These are phyloP conservation scores for Gasterosteus nipponicus DNA, from an alignment of 2,113 vertebrate species.

Conservation along the genomic window DNA sequence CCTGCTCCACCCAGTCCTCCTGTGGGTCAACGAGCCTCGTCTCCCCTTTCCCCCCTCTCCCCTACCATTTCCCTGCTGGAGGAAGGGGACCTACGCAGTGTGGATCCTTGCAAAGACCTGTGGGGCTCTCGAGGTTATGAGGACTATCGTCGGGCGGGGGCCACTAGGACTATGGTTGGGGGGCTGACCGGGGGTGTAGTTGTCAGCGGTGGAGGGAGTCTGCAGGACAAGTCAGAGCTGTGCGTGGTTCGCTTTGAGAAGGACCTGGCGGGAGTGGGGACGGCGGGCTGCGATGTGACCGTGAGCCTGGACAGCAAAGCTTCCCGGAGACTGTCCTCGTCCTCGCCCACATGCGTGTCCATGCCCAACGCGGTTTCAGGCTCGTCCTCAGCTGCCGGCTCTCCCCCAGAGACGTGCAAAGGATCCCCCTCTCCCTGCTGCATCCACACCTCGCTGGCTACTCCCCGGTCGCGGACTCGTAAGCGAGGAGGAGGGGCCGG, in stretches of 20 bases:
- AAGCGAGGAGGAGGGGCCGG: constrained; percentile 77
- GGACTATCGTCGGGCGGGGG: constrained; percentile 88
- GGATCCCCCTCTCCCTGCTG: constrained; percentile 83
- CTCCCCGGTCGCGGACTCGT: constrained; percentile 82
- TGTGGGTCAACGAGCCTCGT: constrained; percentile 69
- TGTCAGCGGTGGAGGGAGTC: constrained; percentile 69
- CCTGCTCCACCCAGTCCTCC: constrained; percentile 80
- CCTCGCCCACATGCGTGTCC: constrained; percentile 79
- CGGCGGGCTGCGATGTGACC: constrained; percentile 79
- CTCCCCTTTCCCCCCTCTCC: constrained; percentile 79
- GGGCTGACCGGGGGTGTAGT: constrained; percentile 84
- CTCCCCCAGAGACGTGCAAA: constrained; percentile 80
- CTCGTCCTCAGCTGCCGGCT: constrained; percentile 76
- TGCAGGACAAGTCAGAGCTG: constrained; percentile 82
- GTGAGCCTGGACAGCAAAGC: constrained; percentile 82
- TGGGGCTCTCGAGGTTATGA: constrained; percentile 90
- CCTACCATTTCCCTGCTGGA: constrained; percentile 84
- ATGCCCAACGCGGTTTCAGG: constrained; percentile 76
- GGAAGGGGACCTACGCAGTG: constrained; percentile 84
- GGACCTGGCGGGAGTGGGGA: constrained; percentile 79
- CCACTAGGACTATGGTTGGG: constrained; percentile 81
- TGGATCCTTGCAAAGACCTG: constrained; percentile 86
- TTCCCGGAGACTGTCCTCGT: constrained; percentile 75
- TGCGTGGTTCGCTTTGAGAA: constrained; percentile 88
- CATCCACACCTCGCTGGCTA: constrained; percentile 83